Evolutionary conservation across 2,888 invertebrate species (phyloP).

Genomic region (Heliconius erato): DNA sequence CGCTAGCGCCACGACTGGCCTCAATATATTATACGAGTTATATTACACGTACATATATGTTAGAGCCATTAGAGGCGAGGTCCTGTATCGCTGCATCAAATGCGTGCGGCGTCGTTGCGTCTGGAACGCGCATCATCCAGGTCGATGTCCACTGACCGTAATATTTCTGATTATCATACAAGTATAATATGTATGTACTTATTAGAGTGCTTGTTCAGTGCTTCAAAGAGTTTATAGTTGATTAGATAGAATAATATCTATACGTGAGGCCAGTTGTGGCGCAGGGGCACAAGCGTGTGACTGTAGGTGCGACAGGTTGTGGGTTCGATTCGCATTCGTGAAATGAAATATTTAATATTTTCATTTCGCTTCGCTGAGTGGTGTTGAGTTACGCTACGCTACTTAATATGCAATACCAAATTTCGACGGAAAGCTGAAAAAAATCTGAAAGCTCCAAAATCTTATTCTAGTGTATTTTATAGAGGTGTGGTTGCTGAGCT

Average conservation of each 20-base stretch:
- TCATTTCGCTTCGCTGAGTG: too few relatives aligned
- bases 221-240: background rate
- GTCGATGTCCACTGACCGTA: constrained; percentile 71
- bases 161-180: constrained; percentile 56
- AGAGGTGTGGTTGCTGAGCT: background rate
- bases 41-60: background rate
- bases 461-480: background rate
- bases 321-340: too few relatives aligned
- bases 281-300: too few relatives aligned
- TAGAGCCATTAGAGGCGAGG: constrained; percentile 47
- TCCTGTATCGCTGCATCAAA: constrained; percentile 51
- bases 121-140: constrained; percentile 68
- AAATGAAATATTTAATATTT: too few relatives aligned
- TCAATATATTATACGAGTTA: background rate
- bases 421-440: too few relatives aligned
- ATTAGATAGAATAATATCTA: too few relatives aligned
- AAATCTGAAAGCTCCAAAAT: background rate
- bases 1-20: too few relatives aligned
- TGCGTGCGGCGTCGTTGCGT: constrained; percentile 66
- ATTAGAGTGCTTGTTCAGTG: constrained; percentile 35
- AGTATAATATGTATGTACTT: constrained; percentile 44
- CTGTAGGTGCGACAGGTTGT: too few relatives aligned
- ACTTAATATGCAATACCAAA: too few relatives aligned
- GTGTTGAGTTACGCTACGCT: too few relatives aligned
- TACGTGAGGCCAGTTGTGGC: too few relatives aligned